Percentiles rank a stretch among this genome's conserved stretches.
Conservation (phyloP, 2,888 invertebrate species). For the Drosophila imparisetae region DNA sequence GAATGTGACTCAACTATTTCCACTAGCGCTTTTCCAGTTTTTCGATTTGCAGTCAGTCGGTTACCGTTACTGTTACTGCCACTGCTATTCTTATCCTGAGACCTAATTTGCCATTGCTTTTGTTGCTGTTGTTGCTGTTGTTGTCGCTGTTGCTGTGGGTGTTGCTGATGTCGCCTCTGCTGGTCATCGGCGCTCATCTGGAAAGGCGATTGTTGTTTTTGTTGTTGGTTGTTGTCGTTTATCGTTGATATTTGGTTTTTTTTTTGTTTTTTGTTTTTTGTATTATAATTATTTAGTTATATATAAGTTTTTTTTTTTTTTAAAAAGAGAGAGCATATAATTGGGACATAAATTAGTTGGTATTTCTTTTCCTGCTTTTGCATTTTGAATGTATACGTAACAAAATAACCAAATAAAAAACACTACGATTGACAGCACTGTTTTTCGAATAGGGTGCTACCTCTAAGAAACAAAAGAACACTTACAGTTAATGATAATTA, state of each 20-base stretch:
- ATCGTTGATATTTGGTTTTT: slow-evolving; percentile 1
- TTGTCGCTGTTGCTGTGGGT: slow-evolving; percentile 33
- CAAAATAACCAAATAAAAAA: slow-evolving; percentile 3
- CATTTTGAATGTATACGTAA: slow-evolving; percentile 11
- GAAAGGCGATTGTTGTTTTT: slow-evolving; percentile 11
- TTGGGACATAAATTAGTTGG: slow-evolving; percentile 47
- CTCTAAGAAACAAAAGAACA: slow-evolving; percentile 49
- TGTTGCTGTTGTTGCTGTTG: slow-evolving; percentile 9
- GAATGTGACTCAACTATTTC: not conserved
- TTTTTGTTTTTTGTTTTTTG: not conserved
- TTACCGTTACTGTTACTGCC: slow-evolving; percentile 42
- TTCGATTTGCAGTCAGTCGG: slow-evolving; percentile 8
- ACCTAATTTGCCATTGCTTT: slow-evolving; percentile 42
- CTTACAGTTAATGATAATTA: slow-evolving; percentile 32
- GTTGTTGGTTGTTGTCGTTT: slow-evolving; percentile 14
- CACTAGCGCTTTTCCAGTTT: not conserved
- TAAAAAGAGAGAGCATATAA: slow-evolving; percentile 53
- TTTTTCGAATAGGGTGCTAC: slow-evolving; percentile 32
- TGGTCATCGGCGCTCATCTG: slow-evolving; percentile 85
- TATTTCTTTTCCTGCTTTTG: slow-evolving; percentile 14
- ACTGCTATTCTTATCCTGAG: slow-evolving; percentile 31
- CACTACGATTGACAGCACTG: slow-evolving; percentile 52
- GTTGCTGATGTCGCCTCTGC: slow-evolving; percentile 76
- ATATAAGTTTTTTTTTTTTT: slow-evolving; percentile 7
- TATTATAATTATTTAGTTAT: slow-evolving; percentile 1